A percentile compares a stretch with the other conserved stretches of the same genome.
Evolutionary conservation across 2,888 invertebrate genomes (phyloP).

Genomic region (Phengaris alcon): DNA sequence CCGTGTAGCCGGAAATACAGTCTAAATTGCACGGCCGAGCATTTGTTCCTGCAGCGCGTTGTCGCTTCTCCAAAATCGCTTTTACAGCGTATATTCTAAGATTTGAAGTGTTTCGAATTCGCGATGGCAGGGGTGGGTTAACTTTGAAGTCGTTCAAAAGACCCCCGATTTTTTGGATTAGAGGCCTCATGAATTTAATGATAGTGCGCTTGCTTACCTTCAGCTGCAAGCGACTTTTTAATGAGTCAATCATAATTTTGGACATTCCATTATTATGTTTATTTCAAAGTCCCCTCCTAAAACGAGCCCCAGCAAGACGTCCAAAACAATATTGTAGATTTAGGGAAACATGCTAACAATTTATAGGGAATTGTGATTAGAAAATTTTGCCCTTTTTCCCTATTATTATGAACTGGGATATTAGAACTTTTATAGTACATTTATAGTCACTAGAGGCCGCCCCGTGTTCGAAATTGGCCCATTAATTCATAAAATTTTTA

Average conservation of each 20-base stretch:
- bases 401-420: neutral
- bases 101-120: constrained; percentile 45
- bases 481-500: no score
- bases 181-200: constrained; percentile 77
- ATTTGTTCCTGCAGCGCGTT: constrained; percentile 63
- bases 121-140: constrained; percentile 60
- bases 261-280: constrained; percentile 16
- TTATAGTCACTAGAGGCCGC: no score
- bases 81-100: constrained; percentile 47
- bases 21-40: constrained; percentile 74
- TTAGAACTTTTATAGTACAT: no score
- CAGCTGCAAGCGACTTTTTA: constrained; percentile 62
- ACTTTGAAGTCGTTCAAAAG: constrained; percentile 75
- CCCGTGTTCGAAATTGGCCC: no score
- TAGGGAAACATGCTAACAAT: neutral
- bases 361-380: neutral
- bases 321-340: constrained; percentile 20
- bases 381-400: neutral
- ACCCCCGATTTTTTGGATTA: constrained; percentile 77
- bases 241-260: constrained; percentile 35
- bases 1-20: constrained; percentile 78
- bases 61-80: constrained; percentile 45
- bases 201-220: constrained; percentile 69
- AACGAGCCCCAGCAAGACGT: neutral
- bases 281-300: constrained; percentile 6